Conservation (phyloP, 2,888 invertebrate genomes). For the Lymantria dispar region DNA sequence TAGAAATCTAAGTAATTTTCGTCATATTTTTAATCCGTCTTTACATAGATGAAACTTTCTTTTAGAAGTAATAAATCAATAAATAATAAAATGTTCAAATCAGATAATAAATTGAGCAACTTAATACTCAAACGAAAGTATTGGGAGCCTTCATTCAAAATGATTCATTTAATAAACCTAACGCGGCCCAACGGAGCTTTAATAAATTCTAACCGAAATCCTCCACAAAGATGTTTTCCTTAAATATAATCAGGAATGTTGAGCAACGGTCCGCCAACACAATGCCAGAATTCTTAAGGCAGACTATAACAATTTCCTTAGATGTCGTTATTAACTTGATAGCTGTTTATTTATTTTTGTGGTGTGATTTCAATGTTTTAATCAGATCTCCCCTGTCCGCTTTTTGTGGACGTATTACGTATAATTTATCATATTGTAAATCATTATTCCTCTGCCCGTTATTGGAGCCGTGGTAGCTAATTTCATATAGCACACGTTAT, state of each 20-base stretch:
- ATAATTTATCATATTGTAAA: no score
- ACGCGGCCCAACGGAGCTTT: slow-evolving; percentile 27
- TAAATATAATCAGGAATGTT: slow-evolving; percentile 47
- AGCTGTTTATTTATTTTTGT: slow-evolving; percentile 15
- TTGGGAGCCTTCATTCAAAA: slow-evolving; percentile 35
- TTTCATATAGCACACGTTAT: no score
- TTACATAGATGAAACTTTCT: no score
- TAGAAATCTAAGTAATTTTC: no score
- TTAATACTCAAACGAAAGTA: slow-evolving; percentile 32
- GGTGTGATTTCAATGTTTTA: slow-evolving; percentile 2
- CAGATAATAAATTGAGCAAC: slow-evolving; percentile 32
- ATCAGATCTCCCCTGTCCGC: not conserved
- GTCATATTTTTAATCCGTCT: no score
- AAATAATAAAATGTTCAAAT: slow-evolving; percentile 11
- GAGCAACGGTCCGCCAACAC: slow-evolving; percentile 35
- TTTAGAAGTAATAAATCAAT: not conserved
- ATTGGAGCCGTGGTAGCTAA: no score
- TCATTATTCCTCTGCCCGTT: no score
- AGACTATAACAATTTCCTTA: slow-evolving; percentile 38
- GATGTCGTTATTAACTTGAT: slow-evolving; percentile 36
- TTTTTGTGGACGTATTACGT: not conserved
- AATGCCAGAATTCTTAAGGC: slow-evolving; percentile 45
- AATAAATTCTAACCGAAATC: slow-evolving; percentile 45
- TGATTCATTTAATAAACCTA: slow-evolving; percentile 45
- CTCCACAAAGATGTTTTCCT: slow-evolving; percentile 39